These are phyloP conservation scores for Leptinotarsa tumamoca DNA, from an alignment of 2,888 invertebrate genomes.

Conservation along the genomic window DNA sequence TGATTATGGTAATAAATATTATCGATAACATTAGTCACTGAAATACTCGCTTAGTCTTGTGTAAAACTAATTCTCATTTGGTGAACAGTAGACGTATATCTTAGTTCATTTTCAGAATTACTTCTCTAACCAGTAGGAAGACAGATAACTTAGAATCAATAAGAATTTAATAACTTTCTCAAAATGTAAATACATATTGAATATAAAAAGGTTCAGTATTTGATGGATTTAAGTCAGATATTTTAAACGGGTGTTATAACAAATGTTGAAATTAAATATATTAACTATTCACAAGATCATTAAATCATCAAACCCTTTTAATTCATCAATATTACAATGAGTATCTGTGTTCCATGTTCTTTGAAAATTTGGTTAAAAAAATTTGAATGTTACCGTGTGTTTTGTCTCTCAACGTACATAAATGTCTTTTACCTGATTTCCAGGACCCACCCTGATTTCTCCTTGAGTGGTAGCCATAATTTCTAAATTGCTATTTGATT, in stretches of 20 bases:
- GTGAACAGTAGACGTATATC: background rate
- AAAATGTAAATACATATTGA: background rate
- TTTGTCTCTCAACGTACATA: slow-evolving; percentile 67
- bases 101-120: background rate
- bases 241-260: too few relatives aligned
- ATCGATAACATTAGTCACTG: too few relatives aligned
- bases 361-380: slow-evolving; percentile 43
- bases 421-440: slow-evolving; percentile 80
- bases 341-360: background rate
- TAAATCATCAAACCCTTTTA: background rate
- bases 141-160: background rate
- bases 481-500: background rate
- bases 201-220: too few relatives aligned
- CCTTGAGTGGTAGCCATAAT: slow-evolving; percentile 76
- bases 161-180: background rate
- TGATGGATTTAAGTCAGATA: too few relatives aligned
- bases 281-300: background rate
- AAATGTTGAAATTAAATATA: background rate
- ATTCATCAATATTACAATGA: background rate
- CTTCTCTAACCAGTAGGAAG: slow-evolving; percentile 7
- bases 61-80: background rate
- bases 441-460: slow-evolving; percentile 83
- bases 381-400: slow-evolving; percentile 68
- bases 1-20: too few relatives aligned
- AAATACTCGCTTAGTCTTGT: background rate